Base-by-base conservation (phyloP, 1,140 invertebrate species). In the Agrypnia vestita region DNA sequence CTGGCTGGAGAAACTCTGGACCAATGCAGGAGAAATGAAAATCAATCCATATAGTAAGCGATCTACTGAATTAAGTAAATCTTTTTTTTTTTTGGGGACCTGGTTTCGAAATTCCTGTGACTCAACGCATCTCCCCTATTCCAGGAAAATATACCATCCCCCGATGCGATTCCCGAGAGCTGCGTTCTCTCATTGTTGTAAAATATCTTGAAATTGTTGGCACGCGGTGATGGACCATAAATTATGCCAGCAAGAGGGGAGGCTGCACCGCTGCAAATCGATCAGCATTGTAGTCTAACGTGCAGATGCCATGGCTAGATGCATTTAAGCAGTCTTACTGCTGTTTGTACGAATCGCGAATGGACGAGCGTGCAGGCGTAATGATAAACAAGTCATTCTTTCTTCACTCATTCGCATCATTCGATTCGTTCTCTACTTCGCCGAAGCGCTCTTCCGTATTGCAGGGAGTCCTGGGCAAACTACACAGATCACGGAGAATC, bases 281-380 rank as follows among this genome's bases (percentile, higher is more conserved):
- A 59, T 59, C 15, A 21, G 55, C 25, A 43, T 62, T 11, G 61
- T 25, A 13, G 10, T 25, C 43, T 69, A 69, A 69, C 46, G 64
- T 12, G 64, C 64, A 69, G 64, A 69, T 69, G 35, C 64, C 44
- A 47, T 19, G 64, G 64, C 17, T 44, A 69, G 15, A n/a, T 69
- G 64, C 64, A 46, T 47, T 69, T 69, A 69, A 17, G 43, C 4
- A 9, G 21, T 17, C 44, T 69, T 19, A 69, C 46, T 11, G 61
- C 13, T 47, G 15, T 47, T 69, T 69, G 17, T 12, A 46, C 64
- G 44, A n/a, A 69, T 46, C 64, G 12, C 17, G 44, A 69, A 69
- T 47, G 44, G 44, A 1, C n/a, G 13, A 69, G n/a, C 25, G 25
- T 35, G 6, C 25, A 6, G 6, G 1, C 25, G 6, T 35, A 35